A percentile compares a stretch with the other conserved stretches of the same genome.
phyloP scores from a whole-genome alignment of 2,113 vertebrate species.

The Anarrhichthys ocellatus region DNA sequence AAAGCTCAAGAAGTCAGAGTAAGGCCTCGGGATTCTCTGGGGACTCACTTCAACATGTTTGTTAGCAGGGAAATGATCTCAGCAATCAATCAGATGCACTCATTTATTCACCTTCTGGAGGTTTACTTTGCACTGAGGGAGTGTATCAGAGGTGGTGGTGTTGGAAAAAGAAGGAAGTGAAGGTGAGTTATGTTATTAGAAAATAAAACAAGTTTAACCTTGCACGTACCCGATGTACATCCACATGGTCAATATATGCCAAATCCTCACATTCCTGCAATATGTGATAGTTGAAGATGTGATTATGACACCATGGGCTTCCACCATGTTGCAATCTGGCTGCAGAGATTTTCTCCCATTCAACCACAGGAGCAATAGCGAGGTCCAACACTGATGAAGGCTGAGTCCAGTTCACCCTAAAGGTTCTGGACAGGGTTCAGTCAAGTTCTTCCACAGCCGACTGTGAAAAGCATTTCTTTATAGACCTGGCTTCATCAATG shows the following conservation, averaged over 20 bases:
- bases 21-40: conserved; percentile 38
- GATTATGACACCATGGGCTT: neutral
- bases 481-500: neutral
- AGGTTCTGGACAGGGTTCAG: neutral
- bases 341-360: neutral
- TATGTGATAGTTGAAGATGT: neutral
- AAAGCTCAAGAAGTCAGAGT: conserved; percentile 88
- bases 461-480: neutral
- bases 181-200: neutral
- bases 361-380: neutral
- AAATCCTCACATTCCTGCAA: neutral
- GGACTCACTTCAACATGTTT: conserved; percentile 51
- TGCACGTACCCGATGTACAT: neutral
- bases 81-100: conserved; percentile 35
- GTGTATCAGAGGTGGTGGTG: neutral
- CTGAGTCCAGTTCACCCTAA: neutral
- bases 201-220: neutral
- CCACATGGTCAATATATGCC: neutral
- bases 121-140: neutral
- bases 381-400: neutral
- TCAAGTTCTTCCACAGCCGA: neutral
- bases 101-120: conserved; percentile 29
- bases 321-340: neutral
- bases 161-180: neutral
- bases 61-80: conserved; percentile 35